Conservation (phyloP, 2,797 vertebrate species). For the Rhynchonycteris naso region DNA sequence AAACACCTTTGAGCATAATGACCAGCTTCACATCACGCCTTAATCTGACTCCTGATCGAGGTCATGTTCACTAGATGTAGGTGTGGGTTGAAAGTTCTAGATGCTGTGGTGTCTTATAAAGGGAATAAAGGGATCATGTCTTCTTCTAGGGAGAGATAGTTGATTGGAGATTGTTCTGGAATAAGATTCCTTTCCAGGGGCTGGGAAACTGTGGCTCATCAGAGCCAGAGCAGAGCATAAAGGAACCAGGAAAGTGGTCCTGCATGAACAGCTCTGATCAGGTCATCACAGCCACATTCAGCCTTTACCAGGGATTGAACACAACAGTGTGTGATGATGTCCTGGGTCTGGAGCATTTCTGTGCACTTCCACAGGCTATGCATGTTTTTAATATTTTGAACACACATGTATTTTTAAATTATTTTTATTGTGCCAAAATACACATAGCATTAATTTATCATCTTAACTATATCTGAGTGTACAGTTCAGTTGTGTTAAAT, state of each 20-base stretch:
- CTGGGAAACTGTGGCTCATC: background rate
- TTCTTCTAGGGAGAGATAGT: background rate
- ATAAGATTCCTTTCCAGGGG: background rate
- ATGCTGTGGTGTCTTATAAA: background rate
- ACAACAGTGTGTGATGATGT: too few species aligned
- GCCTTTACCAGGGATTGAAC: background rate
- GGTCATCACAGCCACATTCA: background rate
- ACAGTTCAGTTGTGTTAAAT: background rate
- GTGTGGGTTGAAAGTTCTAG: background rate
- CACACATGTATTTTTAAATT: background rate
- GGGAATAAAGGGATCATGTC: background rate
- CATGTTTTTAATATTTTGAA: background rate
- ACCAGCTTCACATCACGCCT: background rate
- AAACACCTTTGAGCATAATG: background rate
- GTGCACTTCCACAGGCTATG: background rate
- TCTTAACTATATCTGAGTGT: background rate
- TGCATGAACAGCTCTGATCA: background rate
- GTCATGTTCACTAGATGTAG: background rate
- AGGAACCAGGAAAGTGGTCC: background rate
- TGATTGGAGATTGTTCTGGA: background rate
- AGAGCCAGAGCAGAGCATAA: background rate
- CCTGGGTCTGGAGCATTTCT: background rate
- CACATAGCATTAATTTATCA: background rate
- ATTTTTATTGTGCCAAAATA: background rate
- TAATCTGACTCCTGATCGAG: background rate